These are phyloP conservation scores for Rhodinocichla rosea DNA, from an alignment of 2,113 vertebrate species.

Conservation along the genomic window DNA sequence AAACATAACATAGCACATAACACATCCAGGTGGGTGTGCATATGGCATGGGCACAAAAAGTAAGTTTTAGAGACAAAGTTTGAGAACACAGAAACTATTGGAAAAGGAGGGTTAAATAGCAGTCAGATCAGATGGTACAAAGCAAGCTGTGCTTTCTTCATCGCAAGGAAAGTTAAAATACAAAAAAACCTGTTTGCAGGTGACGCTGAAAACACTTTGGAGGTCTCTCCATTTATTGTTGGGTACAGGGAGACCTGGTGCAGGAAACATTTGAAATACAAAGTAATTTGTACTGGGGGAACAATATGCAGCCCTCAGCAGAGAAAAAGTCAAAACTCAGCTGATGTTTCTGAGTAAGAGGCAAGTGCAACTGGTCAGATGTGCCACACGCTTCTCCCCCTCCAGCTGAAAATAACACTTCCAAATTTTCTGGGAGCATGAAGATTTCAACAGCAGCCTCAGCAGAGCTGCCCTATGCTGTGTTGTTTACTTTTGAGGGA, in stretches of 20 bases:
- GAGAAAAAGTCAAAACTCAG: background rate
- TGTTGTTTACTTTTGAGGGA: background rate
- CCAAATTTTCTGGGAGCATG: background rate
- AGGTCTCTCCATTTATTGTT: background rate
- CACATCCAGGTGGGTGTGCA: conserved; percentile 70
- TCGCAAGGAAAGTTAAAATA: background rate
- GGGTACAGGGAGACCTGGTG: background rate
- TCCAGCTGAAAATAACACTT: background rate
- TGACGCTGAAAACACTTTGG: background rate
- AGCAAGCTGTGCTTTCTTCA: background rate
- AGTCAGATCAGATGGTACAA: background rate
- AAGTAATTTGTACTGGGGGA: background rate
- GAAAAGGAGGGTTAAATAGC: conserved; percentile 22
- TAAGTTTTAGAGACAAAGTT: conserved; percentile 64
- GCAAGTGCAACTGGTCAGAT: background rate
- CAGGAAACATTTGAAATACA: background rate
- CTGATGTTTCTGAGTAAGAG: background rate
- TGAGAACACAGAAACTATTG: conserved; percentile 58
- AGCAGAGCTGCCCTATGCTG: background rate
- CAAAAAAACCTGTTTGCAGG: background rate
- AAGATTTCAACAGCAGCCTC: background rate
- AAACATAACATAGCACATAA: conserved; percentile 69
- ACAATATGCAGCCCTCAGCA: background rate
- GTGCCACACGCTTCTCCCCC: background rate
- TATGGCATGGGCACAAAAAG: conserved; percentile 64